Base-by-base conservation (phyloP, 2,888 invertebrate genomes). In the Cantharis rufa region DNA sequence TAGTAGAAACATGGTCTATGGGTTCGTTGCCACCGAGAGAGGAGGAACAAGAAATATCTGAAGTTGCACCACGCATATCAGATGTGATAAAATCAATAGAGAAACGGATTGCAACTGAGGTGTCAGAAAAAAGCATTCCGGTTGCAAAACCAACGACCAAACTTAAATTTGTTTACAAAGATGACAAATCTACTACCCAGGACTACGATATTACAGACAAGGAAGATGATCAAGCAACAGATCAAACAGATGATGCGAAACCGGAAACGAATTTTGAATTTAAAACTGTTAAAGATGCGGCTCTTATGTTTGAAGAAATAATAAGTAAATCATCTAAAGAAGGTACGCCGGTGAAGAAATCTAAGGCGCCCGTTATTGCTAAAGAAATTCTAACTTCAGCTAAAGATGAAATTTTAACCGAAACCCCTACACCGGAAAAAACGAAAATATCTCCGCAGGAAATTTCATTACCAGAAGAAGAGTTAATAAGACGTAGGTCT, bases 251-350 rank as follows among this genome's bases (percentile, higher is more conserved):
- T 15, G 28, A 75, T 21, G 62, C 27, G 10, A 18, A n/a, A 28
- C 18, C 72, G 68, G 64, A 66, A 62, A 66, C 76, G 27, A 78
- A 75, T 32, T 63, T 77, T 16, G 81, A 81, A 70, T 83, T 80
- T 27, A 86, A 84, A 78, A 86, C 87, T 1, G 86, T 88, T 3
- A 85, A 85, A 81, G 86, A 87, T 75, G 86, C 87, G 62, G 84
- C 86, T 78, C 83, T 81, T 66, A 83, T 88, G 83, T 87, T 87
- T 78, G 88, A 88, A 82, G 85, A 88, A 75, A 78, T 88, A 11
- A 88, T 88, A 62, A 86, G 85, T 5, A 86, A 84, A 81, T 86
- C 87, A 13, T 87, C 86, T 10, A 84, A 84, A 71, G 87, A 87
- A 80, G 81, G 84, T 16, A 85, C 86, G 4, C 86, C 87, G 0